These are phyloP conservation scores for Tribolium castaneum DNA, from an alignment of 1,140 invertebrate species.

Conservation along the genomic window DNA sequence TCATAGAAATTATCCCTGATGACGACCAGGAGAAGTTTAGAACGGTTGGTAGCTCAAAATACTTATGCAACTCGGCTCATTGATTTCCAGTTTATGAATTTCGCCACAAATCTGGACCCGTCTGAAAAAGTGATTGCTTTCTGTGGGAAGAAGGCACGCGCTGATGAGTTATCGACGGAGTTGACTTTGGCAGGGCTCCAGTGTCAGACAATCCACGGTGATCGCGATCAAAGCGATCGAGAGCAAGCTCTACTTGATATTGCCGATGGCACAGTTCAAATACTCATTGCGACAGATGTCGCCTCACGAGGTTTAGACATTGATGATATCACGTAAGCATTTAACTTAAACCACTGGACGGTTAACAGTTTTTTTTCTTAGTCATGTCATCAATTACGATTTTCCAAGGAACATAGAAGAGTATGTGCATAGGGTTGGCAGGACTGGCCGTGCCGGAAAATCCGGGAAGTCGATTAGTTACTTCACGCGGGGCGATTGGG, in stretches of 20 bases:
- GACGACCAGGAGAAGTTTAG: slow-evolving; percentile 78
- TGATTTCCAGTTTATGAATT: slow-evolving; percentile 58
- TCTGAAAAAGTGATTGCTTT: slow-evolving; percentile 82
- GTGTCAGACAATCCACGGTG: slow-evolving; percentile 88
- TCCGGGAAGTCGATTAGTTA: slow-evolving; percentile 84
- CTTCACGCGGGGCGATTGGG: slow-evolving; percentile 85
- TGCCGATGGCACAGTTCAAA: slow-evolving; percentile 77
- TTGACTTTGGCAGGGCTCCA: slow-evolving; percentile 74
- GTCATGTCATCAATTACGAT: slow-evolving; percentile 88
- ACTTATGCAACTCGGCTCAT: not conserved
- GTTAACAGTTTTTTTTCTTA: slow-evolving; percentile 70
- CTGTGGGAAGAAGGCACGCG: slow-evolving; percentile 84
- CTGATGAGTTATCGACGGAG: slow-evolving; percentile 85
- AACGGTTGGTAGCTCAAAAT: slow-evolving; percentile 62
- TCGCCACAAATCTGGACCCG: slow-evolving; percentile 53
- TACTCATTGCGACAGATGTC: slow-evolving; percentile 95
- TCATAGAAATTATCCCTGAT: slow-evolving; percentile 72
- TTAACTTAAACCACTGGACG: not conserved
- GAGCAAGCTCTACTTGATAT: slow-evolving; percentile 88
- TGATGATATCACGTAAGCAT: slow-evolving; percentile 86
- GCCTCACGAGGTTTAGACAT: slow-evolving; percentile 93
- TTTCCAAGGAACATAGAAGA: slow-evolving; percentile 93
- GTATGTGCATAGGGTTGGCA: slow-evolving; percentile 86
- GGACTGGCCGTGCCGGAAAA: slow-evolving; percentile 88
- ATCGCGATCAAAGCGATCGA: slow-evolving; percentile 86